Base-by-base conservation (phyloP, 2,113 vertebrate species). In the Clinocottus analis region DNA sequence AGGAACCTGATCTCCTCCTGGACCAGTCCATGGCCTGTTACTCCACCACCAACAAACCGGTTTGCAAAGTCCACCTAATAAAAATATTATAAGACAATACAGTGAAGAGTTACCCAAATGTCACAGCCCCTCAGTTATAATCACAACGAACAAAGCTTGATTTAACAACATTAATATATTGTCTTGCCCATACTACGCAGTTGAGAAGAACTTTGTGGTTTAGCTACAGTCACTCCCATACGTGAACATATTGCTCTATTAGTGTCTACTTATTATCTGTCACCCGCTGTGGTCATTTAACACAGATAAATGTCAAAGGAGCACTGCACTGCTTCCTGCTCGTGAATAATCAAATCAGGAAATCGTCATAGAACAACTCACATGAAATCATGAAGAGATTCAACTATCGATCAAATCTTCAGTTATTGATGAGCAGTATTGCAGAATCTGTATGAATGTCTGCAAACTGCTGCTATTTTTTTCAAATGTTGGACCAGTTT, bases 1-100 rank as follows among this genome's bases (percentile, higher is more conserved):
- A 99, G 74, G 91, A 99, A 99, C 3, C 98, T 94, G 84, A 99
- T 99, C 93, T 99, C 98, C 94, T 99, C 98, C 89, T 99, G 98
- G 19, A 99, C 98, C 70, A 99, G 94, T 62, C 98, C 98, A 58
- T 93, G 93, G 70, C 97, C 95, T 0, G 97, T 99, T 67, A 99
- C 97, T 70, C 98, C 98, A 76, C 98, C 98, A 80, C 98, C 98
- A 76, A 99, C 97, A 88, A 96, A 93, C 83, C 96, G 95, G 91
- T 99, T 99, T 70, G 98, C 98, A 96, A 99, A 99, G 92, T 99
- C 98, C 93, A 99, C 98, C 98, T 99, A 16, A n/a, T 89, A 14
- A 75, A 77, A 19, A 79, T 25, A 55, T 39, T 10, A 51, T 21
- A 75, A 41, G 27, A 73, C 33, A 67, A 49, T 0, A 66, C 23